Conservation (phyloP, 2,113 vertebrate genomes). For the Turdus rufiventris region DNA sequence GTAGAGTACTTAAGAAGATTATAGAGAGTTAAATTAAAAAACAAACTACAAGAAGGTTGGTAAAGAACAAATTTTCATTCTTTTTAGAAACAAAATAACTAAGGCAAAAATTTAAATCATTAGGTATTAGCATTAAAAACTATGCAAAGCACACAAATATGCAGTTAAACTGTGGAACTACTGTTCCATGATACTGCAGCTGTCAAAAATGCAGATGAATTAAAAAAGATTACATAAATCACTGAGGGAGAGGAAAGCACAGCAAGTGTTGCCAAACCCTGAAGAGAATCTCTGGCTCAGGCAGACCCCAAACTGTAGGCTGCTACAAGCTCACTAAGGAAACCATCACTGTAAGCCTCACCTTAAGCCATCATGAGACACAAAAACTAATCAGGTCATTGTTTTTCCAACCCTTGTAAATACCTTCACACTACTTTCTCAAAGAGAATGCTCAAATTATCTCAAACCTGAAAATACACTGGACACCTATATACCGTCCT, state of each 20-base stretch:
- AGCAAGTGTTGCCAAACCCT: neutral
- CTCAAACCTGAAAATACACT: neutral
- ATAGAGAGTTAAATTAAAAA: neutral
- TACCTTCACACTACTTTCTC: neutral
- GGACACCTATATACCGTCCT: neutral
- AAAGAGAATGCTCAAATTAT: neutral
- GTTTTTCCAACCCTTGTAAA: neutral
- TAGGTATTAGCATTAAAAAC: neutral
- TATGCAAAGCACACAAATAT: neutral
- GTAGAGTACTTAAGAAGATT: neutral
- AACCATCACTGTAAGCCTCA: neutral
- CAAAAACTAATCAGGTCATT: neutral
- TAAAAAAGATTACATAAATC: neutral
- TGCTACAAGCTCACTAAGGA: neutral
- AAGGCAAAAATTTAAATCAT: neutral
- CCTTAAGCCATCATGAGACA: neutral
- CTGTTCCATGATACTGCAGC: neutral
- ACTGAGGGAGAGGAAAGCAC: neutral
- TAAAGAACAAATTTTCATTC: neutral
- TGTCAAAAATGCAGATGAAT: neutral
- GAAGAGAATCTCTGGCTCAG: neutral
- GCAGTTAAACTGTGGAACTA: neutral
- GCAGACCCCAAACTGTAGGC: neutral
- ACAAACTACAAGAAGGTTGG: accelerated
- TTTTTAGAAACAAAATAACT: neutral